A percentile compares a stretch with the other conserved stretches of the same genome.
Evolutionary conservation across 2,888 invertebrate genomes (phyloP).

Genomic region (Agrenia bidenticulata): DNA sequence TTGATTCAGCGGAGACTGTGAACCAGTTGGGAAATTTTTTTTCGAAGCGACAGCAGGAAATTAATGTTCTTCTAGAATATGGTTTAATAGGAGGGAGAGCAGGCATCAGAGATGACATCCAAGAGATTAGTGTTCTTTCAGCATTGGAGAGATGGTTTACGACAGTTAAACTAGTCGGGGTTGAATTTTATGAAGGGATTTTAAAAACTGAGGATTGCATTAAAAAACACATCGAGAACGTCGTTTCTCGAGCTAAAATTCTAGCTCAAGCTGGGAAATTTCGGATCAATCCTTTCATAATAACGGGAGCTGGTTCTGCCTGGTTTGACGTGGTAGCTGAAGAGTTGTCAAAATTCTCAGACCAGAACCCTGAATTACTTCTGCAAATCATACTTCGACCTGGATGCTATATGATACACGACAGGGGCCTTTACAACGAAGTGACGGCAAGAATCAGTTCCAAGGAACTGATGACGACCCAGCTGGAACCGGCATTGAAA

Average conservation of each 20-base stretch:
- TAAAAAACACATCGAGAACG: conserved; percentile 23
- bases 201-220: conserved; percentile 25
- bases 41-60: conserved; percentile 24
- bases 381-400: conserved; percentile 39
- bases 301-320: conserved; percentile 44
- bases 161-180: conserved; percentile 32
- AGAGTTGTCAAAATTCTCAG: conserved; percentile 26
- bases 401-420: conserved; percentile 47
- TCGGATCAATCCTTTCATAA: conserved; percentile 22
- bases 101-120: conserved; percentile 35
- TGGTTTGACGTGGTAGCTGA: conserved; percentile 50
- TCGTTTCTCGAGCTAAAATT: conserved; percentile 18
- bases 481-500: conserved; percentile 36
- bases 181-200: conserved; percentile 49
- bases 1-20: conserved; percentile 44
- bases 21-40: conserved; percentile 36
- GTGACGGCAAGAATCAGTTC: conserved; percentile 30
- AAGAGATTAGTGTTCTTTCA: conserved; percentile 25
- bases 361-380: neutral
- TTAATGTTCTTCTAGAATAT: conserved; percentile 43
- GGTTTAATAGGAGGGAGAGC: conserved; percentile 40
- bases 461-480: conserved; percentile 14
- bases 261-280: conserved; percentile 1
- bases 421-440: conserved; percentile 29
- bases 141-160: conserved; percentile 28